These are phyloP conservation scores for Muscidifurax raptorellus DNA, from an alignment of 1,140 invertebrate species.

Conservation along the genomic window DNA sequence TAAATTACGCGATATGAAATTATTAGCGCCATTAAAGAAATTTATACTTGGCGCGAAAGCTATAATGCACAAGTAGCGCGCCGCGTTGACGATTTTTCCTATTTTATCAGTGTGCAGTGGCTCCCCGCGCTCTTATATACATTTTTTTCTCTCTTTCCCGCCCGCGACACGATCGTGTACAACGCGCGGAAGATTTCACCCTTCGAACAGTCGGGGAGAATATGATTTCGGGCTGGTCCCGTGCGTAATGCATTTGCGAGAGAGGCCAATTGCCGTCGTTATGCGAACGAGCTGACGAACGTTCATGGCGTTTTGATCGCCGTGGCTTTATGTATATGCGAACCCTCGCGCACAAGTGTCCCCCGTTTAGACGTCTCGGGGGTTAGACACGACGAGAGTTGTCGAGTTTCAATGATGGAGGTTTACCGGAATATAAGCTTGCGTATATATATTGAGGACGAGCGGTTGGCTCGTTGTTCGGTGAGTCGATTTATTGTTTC, in stretches of 20 bases:
- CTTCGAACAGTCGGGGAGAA: neutral
- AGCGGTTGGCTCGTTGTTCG: no score
- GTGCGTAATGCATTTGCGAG: constrained; percentile 73
- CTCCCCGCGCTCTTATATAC: constrained; percentile 6
- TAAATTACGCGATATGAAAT: constrained; percentile 78
- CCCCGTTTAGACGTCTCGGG: neutral
- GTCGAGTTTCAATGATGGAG: constrained; percentile 30
- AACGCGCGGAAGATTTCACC: neutral
- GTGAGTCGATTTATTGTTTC: no score
- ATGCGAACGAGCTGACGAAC: constrained; percentile 68
- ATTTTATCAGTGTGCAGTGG: constrained; percentile 69
- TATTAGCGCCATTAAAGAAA: constrained; percentile 77
- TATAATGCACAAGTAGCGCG: constrained; percentile 16
- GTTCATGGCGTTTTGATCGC: constrained; percentile 73
- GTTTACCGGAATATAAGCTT: neutral
- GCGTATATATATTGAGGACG: no score
- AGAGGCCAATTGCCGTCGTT: constrained; percentile 71
- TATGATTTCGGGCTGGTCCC: neutral
- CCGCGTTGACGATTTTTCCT: constrained; percentile 74
- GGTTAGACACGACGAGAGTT: neutral
- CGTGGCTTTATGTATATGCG: constrained; percentile 50
- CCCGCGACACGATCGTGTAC: neutral
- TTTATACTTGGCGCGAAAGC: constrained; percentile 72
- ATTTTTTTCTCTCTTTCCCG: constrained; percentile 20
- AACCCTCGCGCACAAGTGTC: constrained; percentile 34